Evolutionary conservation across 1,140 invertebrate species (phyloP).

Genomic region (Sarcophaga bullata): DNA sequence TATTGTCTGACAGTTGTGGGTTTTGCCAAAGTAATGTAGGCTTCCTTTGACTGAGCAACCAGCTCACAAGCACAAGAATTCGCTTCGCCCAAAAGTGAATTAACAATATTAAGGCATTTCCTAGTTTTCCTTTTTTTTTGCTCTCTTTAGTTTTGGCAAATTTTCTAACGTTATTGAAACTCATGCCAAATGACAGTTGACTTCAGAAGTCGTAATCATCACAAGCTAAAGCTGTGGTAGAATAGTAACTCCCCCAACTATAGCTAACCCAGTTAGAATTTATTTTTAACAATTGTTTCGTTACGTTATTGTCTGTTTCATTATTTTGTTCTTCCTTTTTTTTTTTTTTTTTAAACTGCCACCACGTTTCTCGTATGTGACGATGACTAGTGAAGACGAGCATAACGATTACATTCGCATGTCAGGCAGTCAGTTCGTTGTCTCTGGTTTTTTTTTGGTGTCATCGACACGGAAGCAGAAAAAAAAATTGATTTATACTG

Average conservation of each 20-base stretch:
- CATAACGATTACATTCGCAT: too few species aligned
- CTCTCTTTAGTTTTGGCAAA: constrained; percentile 21
- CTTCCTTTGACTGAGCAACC: not conserved
- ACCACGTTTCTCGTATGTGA: not conserved
- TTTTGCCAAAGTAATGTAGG: constrained; percentile 7
- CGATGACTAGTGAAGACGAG: too few species aligned
- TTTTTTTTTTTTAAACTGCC: not conserved
- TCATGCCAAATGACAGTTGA: constrained; percentile 42
- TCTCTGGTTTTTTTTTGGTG: not conserved
- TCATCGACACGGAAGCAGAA: constrained; percentile 25
- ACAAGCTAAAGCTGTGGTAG: too few species aligned
- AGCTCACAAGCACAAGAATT: not conserved
- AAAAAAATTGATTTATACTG: constrained; percentile 34
- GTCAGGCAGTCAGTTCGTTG: not conserved
- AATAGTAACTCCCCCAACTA: not conserved
- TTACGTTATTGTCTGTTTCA: not conserved
- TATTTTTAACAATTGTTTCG: not conserved
- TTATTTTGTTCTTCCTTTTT: not conserved
- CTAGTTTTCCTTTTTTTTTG: constrained; percentile 32
- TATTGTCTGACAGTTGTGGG: not conserved
- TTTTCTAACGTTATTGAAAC: constrained; percentile 27
- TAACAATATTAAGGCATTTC: constrained; percentile 40
- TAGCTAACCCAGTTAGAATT: too few species aligned
- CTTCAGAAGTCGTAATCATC: not conserved
- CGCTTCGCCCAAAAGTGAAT: not conserved